Base-by-base conservation (phyloP, 2,797 vertebrate genomes). In the Oreonectes daqikongensis region DNA sequence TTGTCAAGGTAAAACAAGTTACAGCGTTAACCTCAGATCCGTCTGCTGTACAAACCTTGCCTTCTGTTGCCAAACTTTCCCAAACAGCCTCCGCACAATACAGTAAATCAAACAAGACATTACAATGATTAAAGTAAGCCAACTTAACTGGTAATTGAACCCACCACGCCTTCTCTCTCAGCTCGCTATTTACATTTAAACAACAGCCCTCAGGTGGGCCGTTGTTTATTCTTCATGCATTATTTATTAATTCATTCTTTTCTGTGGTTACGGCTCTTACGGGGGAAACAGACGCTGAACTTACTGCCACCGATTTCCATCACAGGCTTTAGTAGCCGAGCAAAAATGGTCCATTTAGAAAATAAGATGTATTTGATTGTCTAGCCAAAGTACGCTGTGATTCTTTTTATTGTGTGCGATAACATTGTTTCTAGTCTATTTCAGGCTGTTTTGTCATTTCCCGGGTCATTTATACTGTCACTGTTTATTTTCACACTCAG, bases 41-140 rank as follows among this genome's bases (percentile, higher is more conserved):
- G 1, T 53, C 44, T 69, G 18, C 22, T 52, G 44, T 50, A 44
- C 14, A 40, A 52, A 77, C 24, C 22, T 17, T 1, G 17, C 22
- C 42, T 24, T 69, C 30, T 69, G 55, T 69, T 77, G 55, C 66
- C 26, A 66, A 75, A 76, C 65, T 69, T 76, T 72, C 60, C 73
- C 48, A 65, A 77, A 81, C 53, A 77, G 28, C 63, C 72, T 48
- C 38, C 26, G 61, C 65, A 66, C 66, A 63, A 68, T 55, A 52
- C 18, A 24, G 46, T 63, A 42, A 80, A 80, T 83, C 79, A 77
- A 77, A 77, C 65, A 68, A 52, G 30, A 61, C 46, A 78, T 75
- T 83, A 69, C 60, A 65, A 59, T 75, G 52, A 83, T 80, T 75
- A 80, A 55, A 72, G 67, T 14, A n/a, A 40, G 63, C 40, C 53